phyloP scores from a whole-genome alignment of 2,113 vertebrate genomes.

The Mus spicilegus region DNA sequence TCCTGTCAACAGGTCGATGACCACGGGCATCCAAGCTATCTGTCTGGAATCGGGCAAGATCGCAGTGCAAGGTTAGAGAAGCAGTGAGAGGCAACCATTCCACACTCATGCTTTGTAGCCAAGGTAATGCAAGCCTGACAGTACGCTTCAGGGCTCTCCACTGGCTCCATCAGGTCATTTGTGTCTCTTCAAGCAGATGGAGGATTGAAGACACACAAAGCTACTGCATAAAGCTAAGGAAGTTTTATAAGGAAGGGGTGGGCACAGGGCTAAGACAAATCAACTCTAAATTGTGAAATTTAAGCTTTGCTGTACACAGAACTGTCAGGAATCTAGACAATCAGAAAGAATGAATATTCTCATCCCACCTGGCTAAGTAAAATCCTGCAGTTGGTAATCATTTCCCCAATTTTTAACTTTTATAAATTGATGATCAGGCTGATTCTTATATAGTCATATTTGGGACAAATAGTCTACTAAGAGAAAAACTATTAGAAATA shows the following conservation, averaged over 20 bases:
- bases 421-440: background rate
- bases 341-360: background rate
- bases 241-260: background rate
- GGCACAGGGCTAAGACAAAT: background rate
- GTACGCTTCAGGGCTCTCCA: background rate
- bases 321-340: background rate
- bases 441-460: background rate
- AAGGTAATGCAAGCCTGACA: background rate
- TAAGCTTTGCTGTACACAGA: background rate
- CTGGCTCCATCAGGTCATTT: background rate
- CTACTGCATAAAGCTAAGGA: background rate
- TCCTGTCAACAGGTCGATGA: slow-evolving; percentile 86
- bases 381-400: background rate
- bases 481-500: slow-evolving; percentile 7
- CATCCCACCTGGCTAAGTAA: background rate
- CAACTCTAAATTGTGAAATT: background rate
- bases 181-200: background rate
- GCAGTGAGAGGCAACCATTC: background rate
- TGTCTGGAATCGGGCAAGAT: slow-evolving; percentile 70
- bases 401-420: background rate
- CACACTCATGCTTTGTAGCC: background rate
- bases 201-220: background rate
- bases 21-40: slow-evolving; percentile 47
- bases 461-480: background rate
- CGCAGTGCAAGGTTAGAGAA: background rate